Conservation (phyloP, 2,797 vertebrate genomes). For the Corythornis leucogaster region DNA sequence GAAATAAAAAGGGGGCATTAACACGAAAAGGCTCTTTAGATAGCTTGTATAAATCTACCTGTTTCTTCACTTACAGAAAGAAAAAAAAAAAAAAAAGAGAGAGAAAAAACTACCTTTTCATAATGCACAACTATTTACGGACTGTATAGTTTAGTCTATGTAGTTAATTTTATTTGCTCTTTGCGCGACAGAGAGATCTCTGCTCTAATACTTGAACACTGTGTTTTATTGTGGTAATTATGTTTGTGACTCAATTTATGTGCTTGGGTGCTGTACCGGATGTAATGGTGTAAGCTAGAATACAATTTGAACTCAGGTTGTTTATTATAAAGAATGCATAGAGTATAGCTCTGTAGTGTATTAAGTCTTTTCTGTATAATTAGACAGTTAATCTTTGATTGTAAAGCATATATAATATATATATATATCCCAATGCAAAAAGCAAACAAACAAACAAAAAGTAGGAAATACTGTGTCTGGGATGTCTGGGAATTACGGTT, state of each 20-base stretch:
- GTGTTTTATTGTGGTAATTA: conserved; percentile 87
- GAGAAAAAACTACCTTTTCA: conserved; percentile 82
- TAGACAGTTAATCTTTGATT: conserved; percentile 79
- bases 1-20: conserved; percentile 75
- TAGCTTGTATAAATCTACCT: conserved; percentile 84
- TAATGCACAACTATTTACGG: conserved; percentile 89
- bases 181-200: conserved; percentile 80
- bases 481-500: conserved; percentile 57
- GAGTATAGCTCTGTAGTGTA: conserved; percentile 84
- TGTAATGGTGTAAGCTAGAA: conserved; percentile 88
- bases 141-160: conserved; percentile 83
- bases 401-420: conserved; percentile 64
- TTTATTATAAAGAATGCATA: conserved; percentile 83
- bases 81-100: not conserved
- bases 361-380: conserved; percentile 75
- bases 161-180: conserved; percentile 86
- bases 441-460: not conserved
- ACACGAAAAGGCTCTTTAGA: conserved; percentile 64
- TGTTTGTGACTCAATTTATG: conserved; percentile 89
- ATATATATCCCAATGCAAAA: conserved; percentile 35
- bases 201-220: conserved; percentile 84
- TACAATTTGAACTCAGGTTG: conserved; percentile 87
- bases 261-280: conserved; percentile 82
- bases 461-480: not conserved
- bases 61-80: conserved; percentile 72